Evolutionary conservation across 2,888 invertebrate genomes (phyloP), one percentile per base, ranked within the genome.

Genomic region (Volucella bombylans): DNA sequence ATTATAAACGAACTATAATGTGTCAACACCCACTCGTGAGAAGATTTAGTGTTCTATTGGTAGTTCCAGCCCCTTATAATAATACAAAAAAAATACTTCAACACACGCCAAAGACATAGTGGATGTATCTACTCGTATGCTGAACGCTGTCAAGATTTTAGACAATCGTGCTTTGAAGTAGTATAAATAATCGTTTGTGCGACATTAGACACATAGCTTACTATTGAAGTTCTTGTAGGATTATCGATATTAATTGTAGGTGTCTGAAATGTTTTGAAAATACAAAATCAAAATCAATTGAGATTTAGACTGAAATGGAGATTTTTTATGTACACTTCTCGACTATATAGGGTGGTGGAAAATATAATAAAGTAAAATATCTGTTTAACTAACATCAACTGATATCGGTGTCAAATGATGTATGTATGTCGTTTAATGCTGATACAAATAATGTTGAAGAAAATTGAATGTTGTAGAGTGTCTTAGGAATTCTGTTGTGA

Each of bases 1-100:
- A 82, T 82, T 82, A 82, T 82, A 82, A 82, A 78, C 82, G 78
- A 78, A 82, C 82, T 78, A 82, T 82, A 78, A 78, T 82, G 78
- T 82, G 82, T 82, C 82, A 78, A 78, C 82, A 82, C 82, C 82
- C 82, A 82, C 82, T 82, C 82, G 38, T 41, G 47, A 18, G 31
- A 69, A 65, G 79, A 82, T 82, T 82, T 78, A 82, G 68, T 78
- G 79, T 64, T 73, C 73, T 49, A 82, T 78, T 73, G 78, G 78
- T 82, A 68, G 78, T 67, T 68, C 74, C 55, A 71, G 71, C n/a
- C 55, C 61, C 78, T 50, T 39, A 41, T 50, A 72, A 78, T 57
- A n/a, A 43, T 1, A 61, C 1, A 57, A n/a, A 47, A 39, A 8
- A 23, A 18, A 18, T 1, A 18, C 57, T 14, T 14, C 15, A 59